Percentiles rank a stretch among this genome's conserved stretches.
phyloP scores from a whole-genome alignment of 1,140 invertebrate species.

The Drosophila elegans region DNA sequence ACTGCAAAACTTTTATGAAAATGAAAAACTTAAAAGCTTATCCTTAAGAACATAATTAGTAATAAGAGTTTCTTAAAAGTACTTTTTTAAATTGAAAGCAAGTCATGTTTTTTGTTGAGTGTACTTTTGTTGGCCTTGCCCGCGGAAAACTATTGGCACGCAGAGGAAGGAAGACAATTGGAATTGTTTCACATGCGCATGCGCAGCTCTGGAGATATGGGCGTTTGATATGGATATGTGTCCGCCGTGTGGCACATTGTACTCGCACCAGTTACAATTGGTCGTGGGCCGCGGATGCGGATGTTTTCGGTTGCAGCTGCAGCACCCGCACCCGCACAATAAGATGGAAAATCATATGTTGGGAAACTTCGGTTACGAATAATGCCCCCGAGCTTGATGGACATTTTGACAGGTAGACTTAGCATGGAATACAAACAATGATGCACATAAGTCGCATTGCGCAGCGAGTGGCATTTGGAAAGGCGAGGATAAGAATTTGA shows the following conservation, averaged over 20 bases:
- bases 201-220: slow-evolving; percentile 34
- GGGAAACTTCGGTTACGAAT: slow-evolving; percentile 16
- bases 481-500: slow-evolving; percentile 28
- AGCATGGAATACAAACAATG: slow-evolving; percentile 47
- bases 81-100: too few relatives aligned
- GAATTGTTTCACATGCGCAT: slow-evolving; percentile 58
- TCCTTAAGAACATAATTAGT: too few relatives aligned
- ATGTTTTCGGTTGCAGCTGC: slow-evolving; percentile 39
- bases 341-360: slow-evolving; percentile 34
- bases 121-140: slow-evolving; percentile 58
- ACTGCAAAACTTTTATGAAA: too few relatives aligned
- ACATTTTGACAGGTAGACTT: slow-evolving; percentile 54
- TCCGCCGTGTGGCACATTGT: slow-evolving; percentile 7
- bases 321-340: slow-evolving; percentile 47
- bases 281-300: slow-evolving; percentile 36
- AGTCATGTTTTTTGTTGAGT: not conserved
- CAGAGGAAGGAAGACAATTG: slow-evolving; percentile 56
- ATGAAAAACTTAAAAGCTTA: too few relatives aligned
- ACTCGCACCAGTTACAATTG: slow-evolving; percentile 2
- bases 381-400: slow-evolving; percentile 35
- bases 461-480: slow-evolving; percentile 38
- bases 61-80: too few relatives aligned
- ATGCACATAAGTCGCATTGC: slow-evolving; percentile 37
- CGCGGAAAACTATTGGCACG: slow-evolving; percentile 46
- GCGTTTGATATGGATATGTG: slow-evolving; percentile 47